Conservation (phyloP, 2,888 invertebrate species). For the Synanthedon formicaeformis region DNA sequence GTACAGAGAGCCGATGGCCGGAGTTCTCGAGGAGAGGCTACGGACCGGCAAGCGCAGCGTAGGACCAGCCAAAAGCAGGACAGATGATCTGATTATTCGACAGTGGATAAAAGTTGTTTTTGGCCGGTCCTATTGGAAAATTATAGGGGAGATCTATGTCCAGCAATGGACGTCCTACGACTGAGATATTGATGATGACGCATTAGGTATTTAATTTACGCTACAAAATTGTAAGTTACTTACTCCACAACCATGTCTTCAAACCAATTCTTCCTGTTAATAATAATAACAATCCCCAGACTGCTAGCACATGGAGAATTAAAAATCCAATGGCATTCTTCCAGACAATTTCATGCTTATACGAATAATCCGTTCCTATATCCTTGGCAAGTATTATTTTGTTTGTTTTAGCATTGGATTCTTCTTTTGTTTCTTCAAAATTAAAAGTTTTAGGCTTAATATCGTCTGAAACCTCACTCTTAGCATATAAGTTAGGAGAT, state of each 20-base stretch:
- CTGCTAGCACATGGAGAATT: conserved; percentile 59
- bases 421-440: not conserved
- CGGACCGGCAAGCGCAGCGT: too few relatives aligned
- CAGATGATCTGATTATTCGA: too few relatives aligned
- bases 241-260: conserved; percentile 8
- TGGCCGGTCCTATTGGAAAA: too few relatives aligned
- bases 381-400: not conserved
- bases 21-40: too few relatives aligned
- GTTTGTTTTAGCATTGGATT: not conserved
- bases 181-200: too few relatives aligned
- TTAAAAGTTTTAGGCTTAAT: not conserved
- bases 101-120: too few relatives aligned
- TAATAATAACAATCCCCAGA: conserved; percentile 49
- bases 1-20: too few relatives aligned
- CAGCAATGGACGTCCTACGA: too few relatives aligned
- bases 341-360: conserved; percentile 62
- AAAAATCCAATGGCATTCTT: conserved; percentile 64
- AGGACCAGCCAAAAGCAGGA: too few relatives aligned
- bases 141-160: too few relatives aligned
- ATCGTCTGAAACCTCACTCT: not conserved
- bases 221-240: conserved; percentile 1
- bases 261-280: conserved; percentile 18
- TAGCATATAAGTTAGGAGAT: not conserved
- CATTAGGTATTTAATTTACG: too few relatives aligned
- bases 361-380: conserved; percentile 3